Base-by-base conservation (phyloP, 2,797 vertebrate genomes). In the Lepilemur septentrionalis region DNA sequence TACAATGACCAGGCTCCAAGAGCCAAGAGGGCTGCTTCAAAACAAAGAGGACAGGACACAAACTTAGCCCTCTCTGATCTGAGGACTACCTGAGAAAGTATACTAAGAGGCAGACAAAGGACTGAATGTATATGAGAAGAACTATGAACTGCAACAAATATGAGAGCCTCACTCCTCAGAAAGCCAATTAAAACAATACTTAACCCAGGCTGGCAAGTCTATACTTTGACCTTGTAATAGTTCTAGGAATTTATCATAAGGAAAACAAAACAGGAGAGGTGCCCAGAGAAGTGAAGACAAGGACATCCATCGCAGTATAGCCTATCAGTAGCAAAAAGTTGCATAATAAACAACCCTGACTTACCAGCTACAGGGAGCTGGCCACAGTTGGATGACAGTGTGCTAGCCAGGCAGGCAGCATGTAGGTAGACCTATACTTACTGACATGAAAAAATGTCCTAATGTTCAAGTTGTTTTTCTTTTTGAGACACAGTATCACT, bases 231-330 rank as follows among this genome's bases (percentile, higher is more conserved):
- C 61, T 43, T 38, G 46, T 48, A 70, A 67, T 28, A 73, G 72
- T 50, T 55, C 61, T 70, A 76, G 65, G 67, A 96, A 69, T 72
- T 81, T 48, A 52, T 17, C 22, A 41, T 30, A 59, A 82, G 25
- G 70, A 78, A 93, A 93, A 69, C 48, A 65, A 41, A 89, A 76
- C 63, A 48, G n/a, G 59, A 67, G 63, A 91, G n/a, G 67, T 67
- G 23, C 57, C 72, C 59, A 65, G 28, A 84, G 17, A 38, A 28
- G 43, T 22, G 55, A 18, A 65, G 46, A 50, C 48, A 41, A 70
- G 46, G 72, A 12, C 1, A 0, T 7, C 55, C 2, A 8, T 2
- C 14, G 23, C n/a, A 7, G 30, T 12, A 35, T 20, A n/a, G 63
- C 48, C 83, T 35, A 20, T 4, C 10, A 18, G 17, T 3, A 80